These are phyloP conservation scores for Cataglyphis livida DNA, from an alignment of 2,888 invertebrate genomes.

Conservation along the genomic window DNA sequence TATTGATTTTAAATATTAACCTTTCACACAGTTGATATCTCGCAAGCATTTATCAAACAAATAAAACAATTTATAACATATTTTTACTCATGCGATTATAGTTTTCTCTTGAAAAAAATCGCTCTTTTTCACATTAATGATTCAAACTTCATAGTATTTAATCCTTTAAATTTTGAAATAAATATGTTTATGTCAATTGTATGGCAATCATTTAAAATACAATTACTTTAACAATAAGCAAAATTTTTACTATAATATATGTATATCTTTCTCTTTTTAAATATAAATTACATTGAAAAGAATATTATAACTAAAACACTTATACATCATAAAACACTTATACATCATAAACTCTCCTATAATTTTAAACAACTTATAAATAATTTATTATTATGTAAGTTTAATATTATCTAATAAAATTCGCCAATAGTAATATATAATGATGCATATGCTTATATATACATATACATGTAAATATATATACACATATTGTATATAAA, in stretches of 20 bases:
- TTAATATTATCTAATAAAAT: slow-evolving; percentile 61
- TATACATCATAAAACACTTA: slow-evolving; percentile 89
- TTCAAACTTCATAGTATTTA: slow-evolving; percentile 90
- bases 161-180: slow-evolving; percentile 90
- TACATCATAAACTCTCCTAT: no score
- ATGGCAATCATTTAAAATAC: slow-evolving; percentile 90
- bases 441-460: background rate
- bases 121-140: slow-evolving; percentile 88
- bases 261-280: background rate
- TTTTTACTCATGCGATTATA: background rate
- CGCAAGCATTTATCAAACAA: slow-evolving; percentile 70
- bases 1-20: background rate
- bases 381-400: slow-evolving; percentile 74
- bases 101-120: background rate
- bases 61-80: background rate
- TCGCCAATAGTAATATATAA: slow-evolving; percentile 44
- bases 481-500: no score
- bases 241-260: background rate
- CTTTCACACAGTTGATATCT: slow-evolving; percentile 60
- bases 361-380: slow-evolving; percentile 79
- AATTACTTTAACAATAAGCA: background rate
- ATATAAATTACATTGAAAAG: background rate
- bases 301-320: no score
- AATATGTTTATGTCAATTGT: slow-evolving; percentile 92
- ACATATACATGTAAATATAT: background rate